Base-by-base conservation (phyloP, 2,888 invertebrate species). In the Drosophila borealis region DNA sequence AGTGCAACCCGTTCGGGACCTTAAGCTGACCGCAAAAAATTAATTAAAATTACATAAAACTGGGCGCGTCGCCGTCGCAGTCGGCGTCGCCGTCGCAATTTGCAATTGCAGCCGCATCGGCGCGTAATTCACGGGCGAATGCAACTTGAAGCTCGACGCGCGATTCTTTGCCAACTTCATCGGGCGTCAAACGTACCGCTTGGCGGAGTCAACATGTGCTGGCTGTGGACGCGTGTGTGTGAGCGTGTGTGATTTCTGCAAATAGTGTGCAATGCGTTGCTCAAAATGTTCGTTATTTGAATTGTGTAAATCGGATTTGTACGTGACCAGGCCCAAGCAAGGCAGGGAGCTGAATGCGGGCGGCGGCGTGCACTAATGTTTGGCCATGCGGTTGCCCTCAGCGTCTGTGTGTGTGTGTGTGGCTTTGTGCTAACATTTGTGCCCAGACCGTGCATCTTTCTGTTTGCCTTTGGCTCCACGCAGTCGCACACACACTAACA, bases 251-350 rank as follows among this genome's bases (percentile, higher is more conserved):
- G 73, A 65, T 83, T 73, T 66, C 49, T 50, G 68, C 88, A 89
- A 89, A 84, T 77, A 81, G 70, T 70, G 75, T 80, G 66, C 70
- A 59, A 67, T 84, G 73, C 70, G 70, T 73, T 70, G 59, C 63
- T 55, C 68, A 63, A 81, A 84, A 84, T 77, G 54, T 67, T 70
- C 69, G 82, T 75, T 89, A 89, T 85, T 88, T 89, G 88, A 82
- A 86, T 88, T 88, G 89, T 78, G 89, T 66, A 88, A 89, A 88
- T 89, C 86, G 86, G 80, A 89, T 88, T 85, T 82, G 78, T 78
- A 88, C 86, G 88, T 88, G 89, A 70, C 76, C 69, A 75, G 70
- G 74, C 57, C 46, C 49, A 59, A 17, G 53, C 50, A 53, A 37
- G 19, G 11, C 10, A 51, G 41, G 25, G 14, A 17, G 10, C 11